phyloP scores from a whole-genome alignment of 1,140 invertebrate genomes.

The Brachystomella parvula region DNA sequence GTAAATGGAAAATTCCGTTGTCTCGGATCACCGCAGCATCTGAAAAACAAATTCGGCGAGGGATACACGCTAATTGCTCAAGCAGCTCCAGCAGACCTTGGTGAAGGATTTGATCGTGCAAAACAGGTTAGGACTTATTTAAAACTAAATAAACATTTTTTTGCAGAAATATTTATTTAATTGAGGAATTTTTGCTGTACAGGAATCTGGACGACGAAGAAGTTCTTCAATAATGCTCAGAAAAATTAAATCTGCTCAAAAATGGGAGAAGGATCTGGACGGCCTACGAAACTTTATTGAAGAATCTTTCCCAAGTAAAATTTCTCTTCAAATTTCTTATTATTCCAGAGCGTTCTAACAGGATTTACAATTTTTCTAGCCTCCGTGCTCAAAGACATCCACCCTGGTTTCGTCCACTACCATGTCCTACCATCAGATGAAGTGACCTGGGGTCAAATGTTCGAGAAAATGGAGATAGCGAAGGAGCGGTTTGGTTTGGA shows the following conservation, averaged over 20 bases:
- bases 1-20: slow-evolving; percentile 49
- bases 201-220: slow-evolving; percentile 32
- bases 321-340: slow-evolving; percentile 6
- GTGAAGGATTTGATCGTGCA: slow-evolving; percentile 30
- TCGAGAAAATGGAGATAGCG: slow-evolving; percentile 62
- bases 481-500: slow-evolving; percentile 54
- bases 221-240: slow-evolving; percentile 31
- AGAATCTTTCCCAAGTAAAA: slow-evolving; percentile 30
- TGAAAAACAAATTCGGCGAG: slow-evolving; percentile 53
- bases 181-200: slow-evolving; percentile 4
- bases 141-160: background rate
- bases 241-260: slow-evolving; percentile 25
- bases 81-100: slow-evolving; percentile 28
- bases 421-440: slow-evolving; percentile 51
- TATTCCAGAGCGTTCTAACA: background rate
- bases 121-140: slow-evolving; percentile 26
- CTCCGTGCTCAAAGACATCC: slow-evolving; percentile 35
- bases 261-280: slow-evolving; percentile 37
- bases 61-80: slow-evolving; percentile 48
- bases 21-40: slow-evolving; percentile 48
- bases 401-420: slow-evolving; percentile 58
- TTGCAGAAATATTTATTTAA: slow-evolving; percentile 1
- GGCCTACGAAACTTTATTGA: slow-evolving; percentile 34
- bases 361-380: slow-evolving; percentile 16
- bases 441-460: slow-evolving; percentile 63